These are phyloP conservation scores for Hirtodrosophila duncani DNA, from an alignment of 2,888 invertebrate species.

Conservation along the genomic window DNA sequence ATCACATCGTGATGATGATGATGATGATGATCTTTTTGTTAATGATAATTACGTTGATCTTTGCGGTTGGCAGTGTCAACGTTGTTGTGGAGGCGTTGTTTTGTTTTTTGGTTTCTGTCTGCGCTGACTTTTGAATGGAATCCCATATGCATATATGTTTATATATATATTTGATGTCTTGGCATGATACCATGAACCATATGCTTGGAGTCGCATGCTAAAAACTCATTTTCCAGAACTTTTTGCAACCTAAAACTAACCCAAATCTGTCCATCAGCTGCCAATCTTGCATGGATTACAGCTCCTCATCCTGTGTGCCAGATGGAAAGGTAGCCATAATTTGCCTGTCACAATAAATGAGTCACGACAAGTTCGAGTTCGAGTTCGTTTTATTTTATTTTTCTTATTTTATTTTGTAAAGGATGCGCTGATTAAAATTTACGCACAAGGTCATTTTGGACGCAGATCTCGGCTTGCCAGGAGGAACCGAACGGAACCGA, in stretches of 20 bases:
- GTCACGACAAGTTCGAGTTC: conserved; percentile 9
- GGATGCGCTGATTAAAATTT: conserved; percentile 64
- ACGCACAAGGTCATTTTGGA: conserved; percentile 64
- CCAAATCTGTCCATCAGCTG: conserved; percentile 53
- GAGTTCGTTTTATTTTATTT: conserved; percentile 8
- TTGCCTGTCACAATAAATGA: conserved; percentile 17
- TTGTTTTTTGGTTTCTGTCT: conserved; percentile 7
- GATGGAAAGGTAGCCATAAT: conserved; percentile 18
- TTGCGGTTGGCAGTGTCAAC: conserved; percentile 15
- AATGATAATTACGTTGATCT: conserved; percentile 27
- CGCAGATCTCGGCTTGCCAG: no score
- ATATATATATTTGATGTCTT: no score
- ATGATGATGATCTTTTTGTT: conserved; percentile 21
- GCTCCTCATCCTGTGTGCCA: conserved; percentile 7
- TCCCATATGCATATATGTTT: conserved; percentile 4
- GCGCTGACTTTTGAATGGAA: conserved; percentile 21
- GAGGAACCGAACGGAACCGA: no score
- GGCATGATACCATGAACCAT: no score
- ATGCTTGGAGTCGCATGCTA: no score
- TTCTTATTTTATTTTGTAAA: conserved; percentile 7
- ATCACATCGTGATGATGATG: conserved; percentile 28
- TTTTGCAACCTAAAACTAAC: no score
- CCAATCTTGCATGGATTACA: conserved; percentile 14
- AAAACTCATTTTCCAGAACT: no score
- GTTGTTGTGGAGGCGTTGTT: conserved; percentile 22